These are phyloP conservation scores for Dicrostonyx torquatus DNA, from an alignment of 2,797 vertebrate genomes.

Conservation along the genomic window DNA sequence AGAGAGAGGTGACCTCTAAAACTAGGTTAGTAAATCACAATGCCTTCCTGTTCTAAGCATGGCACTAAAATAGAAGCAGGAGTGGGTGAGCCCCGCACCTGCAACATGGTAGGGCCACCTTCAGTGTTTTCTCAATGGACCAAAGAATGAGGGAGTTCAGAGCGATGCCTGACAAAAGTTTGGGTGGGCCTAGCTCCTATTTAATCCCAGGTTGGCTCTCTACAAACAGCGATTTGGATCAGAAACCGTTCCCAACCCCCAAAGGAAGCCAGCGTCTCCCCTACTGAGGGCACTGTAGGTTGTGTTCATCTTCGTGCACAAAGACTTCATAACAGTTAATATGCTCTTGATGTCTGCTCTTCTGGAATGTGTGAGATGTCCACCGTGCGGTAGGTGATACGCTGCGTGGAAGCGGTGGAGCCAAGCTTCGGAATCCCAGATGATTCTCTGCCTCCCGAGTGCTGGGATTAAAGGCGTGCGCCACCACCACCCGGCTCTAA, in stretches of 20 bases:
- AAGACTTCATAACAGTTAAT: background rate
- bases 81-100: background rate
- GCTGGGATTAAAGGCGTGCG: too few species aligned
- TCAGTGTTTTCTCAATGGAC: conserved; percentile 21
- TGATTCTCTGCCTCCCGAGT: too few species aligned
- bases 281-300: background rate
- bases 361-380: background rate
- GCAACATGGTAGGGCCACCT: background rate
- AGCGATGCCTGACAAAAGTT: background rate
- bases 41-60: background rate
- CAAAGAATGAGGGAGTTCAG: background rate
- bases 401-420: background rate
- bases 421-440: background rate
- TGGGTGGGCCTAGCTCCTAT: background rate
- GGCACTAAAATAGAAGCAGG: background rate
- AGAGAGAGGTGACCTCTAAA: conserved; percentile 26
- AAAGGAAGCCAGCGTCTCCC: background rate
- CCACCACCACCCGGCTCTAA: too few species aligned
- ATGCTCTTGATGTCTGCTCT: background rate
- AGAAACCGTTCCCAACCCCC: background rate
- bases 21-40: conserved; percentile 34
- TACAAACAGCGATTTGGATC: background rate
- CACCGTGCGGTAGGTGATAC: background rate
- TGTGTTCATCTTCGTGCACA: background rate
- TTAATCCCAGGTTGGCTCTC: background rate